Evolutionary conservation across 2,113 vertebrate genomes (phyloP), one percentile per base, ranked within the genome.

Genomic region (Mixornis gularis): DNA sequence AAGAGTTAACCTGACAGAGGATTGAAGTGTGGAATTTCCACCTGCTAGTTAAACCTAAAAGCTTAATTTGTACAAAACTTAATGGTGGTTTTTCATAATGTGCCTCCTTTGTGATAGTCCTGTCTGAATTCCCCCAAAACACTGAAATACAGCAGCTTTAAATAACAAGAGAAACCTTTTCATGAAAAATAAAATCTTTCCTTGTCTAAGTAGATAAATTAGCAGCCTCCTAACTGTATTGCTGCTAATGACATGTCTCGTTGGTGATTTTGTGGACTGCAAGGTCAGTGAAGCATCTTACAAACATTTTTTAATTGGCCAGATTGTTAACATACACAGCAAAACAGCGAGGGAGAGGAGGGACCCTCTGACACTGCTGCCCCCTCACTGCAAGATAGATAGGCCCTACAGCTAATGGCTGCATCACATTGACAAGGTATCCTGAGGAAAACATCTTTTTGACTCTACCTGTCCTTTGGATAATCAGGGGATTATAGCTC

Each of bases 281-380:
- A 38, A 88, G 89, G 89, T 91, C 94, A 91, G 64, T 79, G 79
- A 95, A 92, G 92, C 87, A 94, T 89, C 83, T 91, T 90, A 85
- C 79, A 94, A 96, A 93, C 68, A 85, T 64, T 78, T 93, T 94
- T 96, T 96, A 96, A 96, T 95, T 96, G 95, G 88, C 70, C 56
- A 79, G 73, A 90, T 92, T 84, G 77, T 94, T 94, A 95, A 89
- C 74, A 90, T 82, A 82, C 7, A 10, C 66, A 56, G 82, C 49
- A 91, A 93, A 91, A 80, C 70, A 87, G 72, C 0, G 4, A 90
- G 73, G 44, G 76, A 93, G 64, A 55, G 58, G 92, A 93, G 72
- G 77, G 53, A 65, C 83, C 64, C 70, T 77, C 64, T 92, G 87
- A 90, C 82, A 85, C 77, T 40, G 64, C 89, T 93, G 68, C 53